Conservation (phyloP, 2,113 vertebrate species). For the Neotragus moschatus region DNA sequence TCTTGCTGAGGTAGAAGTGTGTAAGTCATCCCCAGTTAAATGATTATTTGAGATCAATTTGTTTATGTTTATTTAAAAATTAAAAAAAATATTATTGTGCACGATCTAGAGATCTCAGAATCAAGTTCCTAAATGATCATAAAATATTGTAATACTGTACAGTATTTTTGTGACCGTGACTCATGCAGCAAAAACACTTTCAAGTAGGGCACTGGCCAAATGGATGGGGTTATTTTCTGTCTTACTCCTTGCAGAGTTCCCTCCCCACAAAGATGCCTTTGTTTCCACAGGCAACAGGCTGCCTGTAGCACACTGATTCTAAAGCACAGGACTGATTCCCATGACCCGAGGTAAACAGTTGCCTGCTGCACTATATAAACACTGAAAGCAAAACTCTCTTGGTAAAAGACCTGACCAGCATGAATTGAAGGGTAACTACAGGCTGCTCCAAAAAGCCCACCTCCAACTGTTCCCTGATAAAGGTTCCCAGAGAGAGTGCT, state of each 20-base stretch:
- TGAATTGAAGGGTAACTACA: constrained; percentile 58
- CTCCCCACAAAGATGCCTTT: constrained; percentile 68
- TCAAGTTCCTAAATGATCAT: not conserved
- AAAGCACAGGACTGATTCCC: constrained; percentile 70
- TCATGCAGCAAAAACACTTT: not conserved
- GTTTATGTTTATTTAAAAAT: not conserved
- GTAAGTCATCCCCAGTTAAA: not conserved
- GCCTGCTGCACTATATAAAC: constrained; percentile 75
- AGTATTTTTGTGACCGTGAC: not conserved
- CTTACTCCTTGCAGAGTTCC: not conserved
- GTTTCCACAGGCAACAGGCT: constrained; percentile 79
- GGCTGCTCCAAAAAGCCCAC: constrained; percentile 52
- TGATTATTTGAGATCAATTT: constrained; percentile 11
- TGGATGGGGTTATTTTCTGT: constrained; percentile 38
- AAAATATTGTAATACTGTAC: not conserved
- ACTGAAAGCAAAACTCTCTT: constrained; percentile 70
- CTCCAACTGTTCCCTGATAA: constrained; percentile 17
- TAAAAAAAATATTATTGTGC: not conserved
- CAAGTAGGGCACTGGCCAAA: not conserved
- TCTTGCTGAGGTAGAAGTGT: not conserved
- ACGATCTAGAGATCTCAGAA: not conserved
- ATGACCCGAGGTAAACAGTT: constrained; percentile 76
- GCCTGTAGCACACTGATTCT: constrained; percentile 51
- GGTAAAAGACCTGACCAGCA: constrained; percentile 72
- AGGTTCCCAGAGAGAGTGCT: constrained; percentile 29